Evolutionary conservation across 2,888 invertebrate genomes (phyloP).

Genomic region (Hemistola chrysoprasaria): DNA sequence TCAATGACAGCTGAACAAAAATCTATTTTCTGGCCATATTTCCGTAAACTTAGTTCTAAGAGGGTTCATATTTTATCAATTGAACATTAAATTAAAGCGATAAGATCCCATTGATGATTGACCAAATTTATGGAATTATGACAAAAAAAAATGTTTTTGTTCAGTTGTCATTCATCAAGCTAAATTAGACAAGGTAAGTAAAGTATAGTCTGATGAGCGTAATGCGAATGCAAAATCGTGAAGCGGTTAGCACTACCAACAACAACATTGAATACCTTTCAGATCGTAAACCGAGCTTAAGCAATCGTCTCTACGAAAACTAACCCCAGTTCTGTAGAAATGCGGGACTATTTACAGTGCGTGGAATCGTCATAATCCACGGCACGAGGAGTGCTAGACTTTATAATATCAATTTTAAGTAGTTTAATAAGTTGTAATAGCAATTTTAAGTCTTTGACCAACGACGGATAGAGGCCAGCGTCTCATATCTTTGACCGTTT

Average conservation of each 20-base stretch:
- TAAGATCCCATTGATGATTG: too few species aligned
- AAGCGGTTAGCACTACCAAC: neutral
- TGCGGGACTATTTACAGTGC: conserved; percentile 51
- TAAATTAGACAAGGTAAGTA: too few species aligned
- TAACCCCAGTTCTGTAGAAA: conserved; percentile 52
- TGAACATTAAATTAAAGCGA: too few species aligned
- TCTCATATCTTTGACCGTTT: conserved; percentile 51
- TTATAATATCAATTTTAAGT: conserved; percentile 54
- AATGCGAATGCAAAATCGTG: conserved; percentile 1
- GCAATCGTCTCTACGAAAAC: conserved; percentile 35
- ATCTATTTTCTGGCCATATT: too few species aligned
- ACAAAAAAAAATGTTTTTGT: too few species aligned
- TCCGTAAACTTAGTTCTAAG: too few species aligned
- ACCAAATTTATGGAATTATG: too few species aligned
- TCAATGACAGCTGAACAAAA: too few species aligned
- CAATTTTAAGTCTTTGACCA: conserved; percentile 46
- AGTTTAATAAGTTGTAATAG: too few species aligned
- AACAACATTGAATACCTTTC: conserved; percentile 17
- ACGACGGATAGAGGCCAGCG: neutral
- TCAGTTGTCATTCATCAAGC: too few species aligned
- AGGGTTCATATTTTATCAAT: too few species aligned
- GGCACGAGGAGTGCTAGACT: conserved; percentile 39
- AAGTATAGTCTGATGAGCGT: too few species aligned
- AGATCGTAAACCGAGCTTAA: conserved; percentile 13
- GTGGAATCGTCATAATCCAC: conserved; percentile 47